phyloP scores from a whole-genome alignment of 2,797 vertebrate species.

The Coranthus polyacanthus region DNA sequence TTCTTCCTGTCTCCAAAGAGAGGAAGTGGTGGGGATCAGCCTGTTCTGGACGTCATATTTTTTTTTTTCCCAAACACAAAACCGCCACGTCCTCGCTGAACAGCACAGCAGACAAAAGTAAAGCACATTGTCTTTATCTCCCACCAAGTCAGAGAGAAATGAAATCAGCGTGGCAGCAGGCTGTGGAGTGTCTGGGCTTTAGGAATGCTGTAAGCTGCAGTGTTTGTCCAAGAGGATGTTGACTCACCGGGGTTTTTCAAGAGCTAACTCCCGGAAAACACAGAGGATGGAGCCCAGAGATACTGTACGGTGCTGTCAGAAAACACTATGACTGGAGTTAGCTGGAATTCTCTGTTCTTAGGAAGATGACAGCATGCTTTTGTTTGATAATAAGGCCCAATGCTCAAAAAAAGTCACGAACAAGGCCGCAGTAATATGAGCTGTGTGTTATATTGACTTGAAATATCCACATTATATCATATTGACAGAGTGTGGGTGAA shows the following conservation, averaged over 20 bases:
- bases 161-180: constrained; percentile 34
- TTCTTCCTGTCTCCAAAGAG: constrained; percentile 67
- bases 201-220: constrained; percentile 60
- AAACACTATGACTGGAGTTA: constrained; percentile 19
- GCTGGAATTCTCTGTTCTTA: not conserved
- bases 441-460: not conserved
- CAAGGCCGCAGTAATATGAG: not conserved
- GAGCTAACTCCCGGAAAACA: constrained; percentile 64
- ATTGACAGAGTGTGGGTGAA: constrained; percentile 5
- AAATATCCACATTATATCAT: not conserved
- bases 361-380: constrained; percentile 4
- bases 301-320: constrained; percentile 56
- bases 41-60: constrained; percentile 48
- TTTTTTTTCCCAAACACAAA: constrained; percentile 38
- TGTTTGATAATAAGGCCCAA: not conserved
- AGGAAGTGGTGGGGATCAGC: constrained; percentile 68
- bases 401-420: no score
- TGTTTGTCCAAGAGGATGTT: constrained; percentile 80
- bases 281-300: constrained; percentile 64
- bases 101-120: constrained; percentile 7
- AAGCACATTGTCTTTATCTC: constrained; percentile 35
- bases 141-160: constrained; percentile 28
- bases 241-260: constrained; percentile 71
- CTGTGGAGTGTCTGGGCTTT: constrained; percentile 38
- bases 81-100: constrained; percentile 29